phyloP scores from a whole-genome alignment of 30 jellyfish, hydroid and myxozoan genomes.

The Pelagia noctiluca region DNA sequence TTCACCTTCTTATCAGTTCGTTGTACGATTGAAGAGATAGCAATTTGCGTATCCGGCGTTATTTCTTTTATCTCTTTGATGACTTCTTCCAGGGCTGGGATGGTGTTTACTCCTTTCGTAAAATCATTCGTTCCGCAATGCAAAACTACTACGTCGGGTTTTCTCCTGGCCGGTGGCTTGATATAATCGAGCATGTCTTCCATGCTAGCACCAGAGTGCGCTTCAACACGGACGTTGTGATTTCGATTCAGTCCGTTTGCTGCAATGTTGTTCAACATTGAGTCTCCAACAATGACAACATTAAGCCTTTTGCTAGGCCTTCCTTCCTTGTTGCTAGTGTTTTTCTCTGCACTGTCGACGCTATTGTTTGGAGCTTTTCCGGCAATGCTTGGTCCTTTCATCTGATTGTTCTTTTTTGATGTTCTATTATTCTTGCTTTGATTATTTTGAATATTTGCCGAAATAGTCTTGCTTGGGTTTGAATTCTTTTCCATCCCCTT shows the following conservation, averaged over 20 bases:
- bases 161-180: slow-evolving; percentile 32
- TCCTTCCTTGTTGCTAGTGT: too few species aligned
- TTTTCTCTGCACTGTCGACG: too few species aligned
- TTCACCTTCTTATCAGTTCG: too few species aligned
- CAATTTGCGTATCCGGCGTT: slow-evolving; percentile 21
- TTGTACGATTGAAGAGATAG: too few species aligned
- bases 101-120: slow-evolving; percentile 19
- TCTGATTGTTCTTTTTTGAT: too few species aligned
- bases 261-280: slow-evolving; percentile 16
- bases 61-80: not conserved
- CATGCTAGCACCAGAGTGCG: slow-evolving; percentile 46
- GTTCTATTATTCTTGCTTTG: too few species aligned
- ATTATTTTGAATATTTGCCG: too few species aligned
- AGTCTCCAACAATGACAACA: slow-evolving; percentile 6
- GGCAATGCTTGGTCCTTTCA: too few species aligned
- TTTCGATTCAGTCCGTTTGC: slow-evolving; percentile 1
- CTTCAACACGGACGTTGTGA: slow-evolving; percentile 19
- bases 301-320: too few species aligned
- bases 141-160: not conserved
- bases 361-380: too few species aligned
- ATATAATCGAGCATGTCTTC: slow-evolving; percentile 27
- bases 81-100: not conserved
- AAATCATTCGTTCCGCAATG: slow-evolving; percentile 35
- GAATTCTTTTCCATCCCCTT: too few species aligned
- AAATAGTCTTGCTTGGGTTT: too few species aligned